Evolutionary conservation across 2,797 vertebrate genomes (phyloP).

Genomic region (Characodon lateralis): DNA sequence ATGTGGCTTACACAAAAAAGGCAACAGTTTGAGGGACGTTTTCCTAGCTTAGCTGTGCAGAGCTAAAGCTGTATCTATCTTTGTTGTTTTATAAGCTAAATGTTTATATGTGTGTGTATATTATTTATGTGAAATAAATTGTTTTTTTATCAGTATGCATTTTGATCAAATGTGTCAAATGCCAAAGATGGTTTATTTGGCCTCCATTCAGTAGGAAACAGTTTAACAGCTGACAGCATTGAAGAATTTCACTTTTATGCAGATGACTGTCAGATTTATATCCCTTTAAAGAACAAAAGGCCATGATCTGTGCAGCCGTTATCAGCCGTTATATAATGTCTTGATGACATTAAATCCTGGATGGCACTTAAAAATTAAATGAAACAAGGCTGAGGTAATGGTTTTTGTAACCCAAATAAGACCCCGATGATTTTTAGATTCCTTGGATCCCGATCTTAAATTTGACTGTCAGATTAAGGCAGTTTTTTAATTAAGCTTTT

Average conservation of each 20-base stretch:
- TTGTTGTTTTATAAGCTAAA: background rate
- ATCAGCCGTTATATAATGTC: no score
- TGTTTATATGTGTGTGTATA: no score
- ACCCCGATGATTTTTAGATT: background rate
- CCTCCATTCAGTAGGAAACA: background rate
- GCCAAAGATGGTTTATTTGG: background rate
- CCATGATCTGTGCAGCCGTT: background rate
- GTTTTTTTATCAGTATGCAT: background rate
- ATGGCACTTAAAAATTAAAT: background rate
- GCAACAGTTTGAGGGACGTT: background rate
- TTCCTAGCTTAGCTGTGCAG: background rate
- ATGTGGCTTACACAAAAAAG: background rate
- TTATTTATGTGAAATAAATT: background rate
- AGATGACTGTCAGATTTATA: background rate
- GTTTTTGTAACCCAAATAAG: no score
- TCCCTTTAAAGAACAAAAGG: background rate
- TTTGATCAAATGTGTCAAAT: background rate
- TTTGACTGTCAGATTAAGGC: no score
- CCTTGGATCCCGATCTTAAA: background rate
- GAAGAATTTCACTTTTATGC: background rate
- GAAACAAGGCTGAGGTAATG: background rate
- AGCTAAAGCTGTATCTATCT: background rate
- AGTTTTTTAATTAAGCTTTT: no score
- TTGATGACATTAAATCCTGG: background rate
- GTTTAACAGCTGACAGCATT: background rate